phyloP scores from a whole-genome alignment of 1,140 invertebrate species.

The Solen grandis region DNA sequence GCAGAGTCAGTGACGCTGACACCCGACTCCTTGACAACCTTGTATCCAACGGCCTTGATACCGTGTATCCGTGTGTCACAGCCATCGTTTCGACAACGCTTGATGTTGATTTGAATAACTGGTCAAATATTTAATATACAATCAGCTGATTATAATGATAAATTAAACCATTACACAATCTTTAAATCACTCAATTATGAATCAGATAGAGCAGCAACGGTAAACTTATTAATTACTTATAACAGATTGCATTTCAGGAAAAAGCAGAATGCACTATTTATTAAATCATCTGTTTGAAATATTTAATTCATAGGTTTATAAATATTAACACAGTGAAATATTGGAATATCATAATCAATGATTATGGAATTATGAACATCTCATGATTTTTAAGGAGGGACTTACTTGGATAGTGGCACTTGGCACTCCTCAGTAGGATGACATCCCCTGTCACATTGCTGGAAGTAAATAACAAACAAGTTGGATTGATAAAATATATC shows the following conservation, averaged over 20 bases:
- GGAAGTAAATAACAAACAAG: conserved; percentile 45
- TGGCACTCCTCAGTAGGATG: conserved; percentile 75
- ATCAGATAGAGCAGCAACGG: too few species aligned
- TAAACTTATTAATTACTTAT: too few species aligned
- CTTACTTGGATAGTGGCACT: conserved; percentile 77
- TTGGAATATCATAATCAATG: too few species aligned
- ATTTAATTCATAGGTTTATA: too few species aligned
- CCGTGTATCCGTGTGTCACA: conserved; percentile 80
- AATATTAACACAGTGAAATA: too few species aligned
- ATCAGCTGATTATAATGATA: background rate
- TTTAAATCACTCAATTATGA: background rate
- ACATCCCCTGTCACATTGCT: conserved; percentile 77
- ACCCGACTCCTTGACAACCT: conserved; percentile 75
- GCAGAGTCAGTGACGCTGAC: conserved; percentile 78
- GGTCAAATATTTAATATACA: conserved; percentile 25
- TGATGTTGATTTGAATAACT: conserved; percentile 80
- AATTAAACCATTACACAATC: background rate
- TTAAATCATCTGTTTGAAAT: too few species aligned
- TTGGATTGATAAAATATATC: too few species aligned
- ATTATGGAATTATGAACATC: too few species aligned
- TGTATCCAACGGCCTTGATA: conserved; percentile 77
- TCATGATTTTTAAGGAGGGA: too few species aligned
- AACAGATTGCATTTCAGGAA: too few species aligned
- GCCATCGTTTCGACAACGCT: conserved; percentile 79
- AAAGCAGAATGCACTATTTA: too few species aligned